Evolutionary conservation across 2,113 vertebrate genomes (phyloP).

Genomic region (Vicugna pacos): DNA sequence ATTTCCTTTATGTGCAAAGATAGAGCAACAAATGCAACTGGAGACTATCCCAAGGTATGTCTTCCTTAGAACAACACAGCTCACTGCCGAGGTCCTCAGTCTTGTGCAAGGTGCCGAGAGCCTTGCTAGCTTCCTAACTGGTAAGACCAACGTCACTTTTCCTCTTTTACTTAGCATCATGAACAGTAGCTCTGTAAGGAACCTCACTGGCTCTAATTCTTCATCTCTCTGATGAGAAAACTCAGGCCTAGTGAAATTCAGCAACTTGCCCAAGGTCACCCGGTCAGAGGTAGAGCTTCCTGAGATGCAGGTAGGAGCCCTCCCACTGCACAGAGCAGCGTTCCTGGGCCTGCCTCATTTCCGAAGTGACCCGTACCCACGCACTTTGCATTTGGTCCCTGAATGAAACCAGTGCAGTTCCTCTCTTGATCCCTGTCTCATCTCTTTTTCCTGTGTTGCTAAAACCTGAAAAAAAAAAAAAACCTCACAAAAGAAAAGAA

Average conservation of each 20-base stretch:
- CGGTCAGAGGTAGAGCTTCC: background rate
- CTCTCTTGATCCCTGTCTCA: background rate
- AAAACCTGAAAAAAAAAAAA: background rate
- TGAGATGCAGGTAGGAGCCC: background rate
- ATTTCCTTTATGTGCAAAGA: constrained; percentile 22
- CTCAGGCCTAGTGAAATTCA: background rate
- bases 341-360: background rate
- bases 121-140: background rate
- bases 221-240: constrained; percentile 23
- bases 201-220: background rate
- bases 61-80: background rate
- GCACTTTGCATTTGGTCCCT: background rate
- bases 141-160: background rate
- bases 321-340: background rate
- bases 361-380: background rate
- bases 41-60: background rate
- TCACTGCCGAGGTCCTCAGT: background rate
- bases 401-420: background rate
- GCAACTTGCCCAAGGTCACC: background rate
- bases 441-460: background rate
- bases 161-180: background rate
- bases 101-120: background rate
- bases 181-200: background rate
- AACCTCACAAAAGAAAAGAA: background rate
- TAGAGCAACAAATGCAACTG: background rate